These are phyloP conservation scores for Trachymyrmex cornetzi DNA, from an alignment of 1,140 invertebrate species.

Conservation along the genomic window DNA sequence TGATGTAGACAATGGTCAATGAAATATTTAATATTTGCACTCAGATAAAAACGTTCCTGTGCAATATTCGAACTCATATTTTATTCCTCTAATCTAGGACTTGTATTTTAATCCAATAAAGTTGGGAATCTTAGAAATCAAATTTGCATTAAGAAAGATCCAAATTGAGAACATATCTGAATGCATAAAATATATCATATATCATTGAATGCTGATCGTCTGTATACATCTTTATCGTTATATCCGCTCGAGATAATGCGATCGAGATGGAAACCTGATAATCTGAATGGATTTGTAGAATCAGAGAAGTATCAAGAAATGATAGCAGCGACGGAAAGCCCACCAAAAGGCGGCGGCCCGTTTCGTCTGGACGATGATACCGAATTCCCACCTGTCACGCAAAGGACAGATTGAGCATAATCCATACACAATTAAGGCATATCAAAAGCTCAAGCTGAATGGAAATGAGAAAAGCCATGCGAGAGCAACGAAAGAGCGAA, in stretches of 20 bases:
- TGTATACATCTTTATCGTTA: slow-evolving; percentile 78
- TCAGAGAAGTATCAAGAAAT: slow-evolving; percentile 93
- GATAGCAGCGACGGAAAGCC: slow-evolving; percentile 89
- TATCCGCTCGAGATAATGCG: slow-evolving; percentile 67
- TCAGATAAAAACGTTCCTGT: background rate
- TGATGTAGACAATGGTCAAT: slow-evolving; percentile 60
- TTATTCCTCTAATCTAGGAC: background rate
- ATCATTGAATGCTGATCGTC: slow-evolving; percentile 67
- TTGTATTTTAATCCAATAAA: background rate
- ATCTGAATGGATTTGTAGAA: slow-evolving; percentile 88
- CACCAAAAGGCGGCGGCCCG: slow-evolving; percentile 88
- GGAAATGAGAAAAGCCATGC: slow-evolving; percentile 27
- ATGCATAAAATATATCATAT: slow-evolving; percentile 67
- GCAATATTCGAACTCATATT: background rate
- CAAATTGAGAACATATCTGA: slow-evolving; percentile 3
- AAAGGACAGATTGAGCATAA: slow-evolving; percentile 88
- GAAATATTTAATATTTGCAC: slow-evolving; percentile 55
- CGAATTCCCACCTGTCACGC: slow-evolving; percentile 94
- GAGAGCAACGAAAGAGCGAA: slow-evolving; percentile 34
- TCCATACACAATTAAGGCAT: slow-evolving; percentile 55
- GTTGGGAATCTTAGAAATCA: background rate
- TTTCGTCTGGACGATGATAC: slow-evolving; percentile 93
- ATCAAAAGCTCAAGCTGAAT: slow-evolving; percentile 64
- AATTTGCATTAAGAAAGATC: background rate
- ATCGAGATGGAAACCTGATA: slow-evolving; percentile 41